Percentiles rank a stretch among this genome's conserved stretches.
These are phyloP conservation scores for Condylura cristata DNA, from an alignment of 2,113 vertebrate species.

Conservation along the genomic window DNA sequence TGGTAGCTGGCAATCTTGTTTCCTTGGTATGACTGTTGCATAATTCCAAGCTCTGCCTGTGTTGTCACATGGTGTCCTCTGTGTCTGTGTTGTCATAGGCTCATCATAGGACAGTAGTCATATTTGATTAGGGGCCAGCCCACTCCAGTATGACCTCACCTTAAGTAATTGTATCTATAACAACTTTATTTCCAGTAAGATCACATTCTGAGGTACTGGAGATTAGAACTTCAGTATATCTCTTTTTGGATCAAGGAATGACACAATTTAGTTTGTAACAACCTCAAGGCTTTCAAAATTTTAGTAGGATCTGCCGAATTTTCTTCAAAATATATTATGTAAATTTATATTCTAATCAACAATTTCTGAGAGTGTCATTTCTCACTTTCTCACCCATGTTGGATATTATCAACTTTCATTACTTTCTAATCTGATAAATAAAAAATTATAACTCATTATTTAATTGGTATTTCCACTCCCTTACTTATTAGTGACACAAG, in stretches of 20 bases:
- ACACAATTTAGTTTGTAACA: not conserved
- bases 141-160: not conserved
- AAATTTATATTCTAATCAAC: not conserved
- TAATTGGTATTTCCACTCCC: conserved; percentile 22
- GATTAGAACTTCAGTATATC: not conserved
- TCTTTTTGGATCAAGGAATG: not conserved
- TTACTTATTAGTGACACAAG: not conserved
- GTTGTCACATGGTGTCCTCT: not conserved
- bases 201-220: not conserved
- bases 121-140: not conserved
- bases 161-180: not conserved
- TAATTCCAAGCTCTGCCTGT: not conserved
- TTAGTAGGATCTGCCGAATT: not conserved
- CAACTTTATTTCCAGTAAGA: conserved; percentile 19
- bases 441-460: not conserved
- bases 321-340: conserved; percentile 16
- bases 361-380: not conserved
- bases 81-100: not conserved
- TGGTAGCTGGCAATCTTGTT: not conserved
- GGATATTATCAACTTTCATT: not conserved
- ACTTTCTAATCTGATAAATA: conserved; percentile 3
- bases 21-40: not conserved
- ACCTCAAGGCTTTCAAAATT: not conserved
- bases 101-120: not conserved
- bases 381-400: not conserved